Conservation (phyloP, 1,140 invertebrate genomes). For the Drosophila insularis region DNA sequence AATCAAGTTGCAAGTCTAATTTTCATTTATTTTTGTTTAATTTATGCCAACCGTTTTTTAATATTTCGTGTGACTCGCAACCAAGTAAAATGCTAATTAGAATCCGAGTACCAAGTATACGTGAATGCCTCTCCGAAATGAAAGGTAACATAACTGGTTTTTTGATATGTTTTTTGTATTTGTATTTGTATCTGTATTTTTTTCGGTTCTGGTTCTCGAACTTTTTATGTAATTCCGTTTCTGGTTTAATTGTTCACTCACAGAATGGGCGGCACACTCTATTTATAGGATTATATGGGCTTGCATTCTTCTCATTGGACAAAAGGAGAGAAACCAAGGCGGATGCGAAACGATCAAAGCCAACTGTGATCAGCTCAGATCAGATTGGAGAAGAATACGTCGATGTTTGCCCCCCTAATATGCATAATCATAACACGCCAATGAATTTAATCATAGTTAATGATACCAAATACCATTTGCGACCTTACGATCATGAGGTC, state of each 20-base stretch:
- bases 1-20: constrained; percentile 17
- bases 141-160: constrained; percentile 18
- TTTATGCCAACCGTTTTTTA: constrained; percentile 12
- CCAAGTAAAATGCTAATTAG: constrained; percentile 14
- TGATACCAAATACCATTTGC: background rate
- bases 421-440: constrained; percentile 20
- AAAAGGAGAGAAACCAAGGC: constrained; percentile 1
- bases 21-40: constrained; percentile 12
- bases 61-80: constrained; percentile 18
- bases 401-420: constrained; percentile 1
- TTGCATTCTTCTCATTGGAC: constrained; percentile 2
- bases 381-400: background rate
- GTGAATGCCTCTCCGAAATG: constrained; percentile 17
- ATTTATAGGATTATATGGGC: background rate
- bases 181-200: background rate
- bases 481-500: constrained; percentile 2
- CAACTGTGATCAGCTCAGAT: background rate
- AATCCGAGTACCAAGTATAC: background rate
- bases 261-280: too few relatives aligned
- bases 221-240: constrained; percentile 13
- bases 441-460: constrained; percentile 19
- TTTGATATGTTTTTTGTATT: background rate
- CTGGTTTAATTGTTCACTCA: constrained; percentile 6
- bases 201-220: constrained; percentile 13
- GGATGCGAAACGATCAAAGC: constrained; percentile 10